A percentile compares a stretch with the other conserved stretches of the same genome.
Conservation (phyloP, 2,797 vertebrate species). For the Coregonus suidteri region DNA sequence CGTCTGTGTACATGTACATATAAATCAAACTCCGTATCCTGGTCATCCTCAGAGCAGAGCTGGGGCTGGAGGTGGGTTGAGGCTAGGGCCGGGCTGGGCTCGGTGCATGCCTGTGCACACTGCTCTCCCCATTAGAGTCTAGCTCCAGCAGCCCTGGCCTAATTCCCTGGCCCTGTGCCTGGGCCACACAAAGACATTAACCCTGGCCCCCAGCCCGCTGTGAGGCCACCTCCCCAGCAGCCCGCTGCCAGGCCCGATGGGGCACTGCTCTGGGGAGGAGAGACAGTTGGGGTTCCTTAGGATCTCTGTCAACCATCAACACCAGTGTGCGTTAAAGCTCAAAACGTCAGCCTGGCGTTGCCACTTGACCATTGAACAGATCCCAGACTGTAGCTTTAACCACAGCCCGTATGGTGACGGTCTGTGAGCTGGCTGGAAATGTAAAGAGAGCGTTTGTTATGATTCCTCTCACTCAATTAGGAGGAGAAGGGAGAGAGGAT, state of each 20-base stretch:
- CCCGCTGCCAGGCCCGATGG: not conserved
- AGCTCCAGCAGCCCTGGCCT: conserved; percentile 50
- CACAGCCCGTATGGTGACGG: not conserved
- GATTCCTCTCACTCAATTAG: conserved; percentile 58
- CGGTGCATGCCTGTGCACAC: conserved; percentile 60
- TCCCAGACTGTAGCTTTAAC: conserved; percentile 24
- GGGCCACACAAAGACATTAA: conserved; percentile 40
- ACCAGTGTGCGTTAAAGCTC: not conserved
- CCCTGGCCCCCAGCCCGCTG: conserved; percentile 14
- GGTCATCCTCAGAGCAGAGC: conserved; percentile 34
- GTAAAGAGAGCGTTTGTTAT: conserved; percentile 34
- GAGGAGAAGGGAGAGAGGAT: conserved; percentile 31
- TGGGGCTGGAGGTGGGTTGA: conserved; percentile 14
- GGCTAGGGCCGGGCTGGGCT: conserved; percentile 16
- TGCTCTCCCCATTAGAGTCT: conserved; percentile 63
- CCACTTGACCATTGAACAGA: not conserved
- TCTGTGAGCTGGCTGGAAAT: conserved; percentile 27
- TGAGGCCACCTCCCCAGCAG: conserved; percentile 13
- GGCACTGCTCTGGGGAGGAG: not conserved
- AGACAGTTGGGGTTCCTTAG: not conserved
- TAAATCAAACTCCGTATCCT: conserved; percentile 32
- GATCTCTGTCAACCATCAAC: not conserved
- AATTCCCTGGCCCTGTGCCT: conserved; percentile 64
- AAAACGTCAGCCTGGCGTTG: not conserved
- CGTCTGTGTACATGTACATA: not conserved